Base-by-base conservation (phyloP, 1,140 invertebrate genomes). In the Nebria ingens region DNA sequence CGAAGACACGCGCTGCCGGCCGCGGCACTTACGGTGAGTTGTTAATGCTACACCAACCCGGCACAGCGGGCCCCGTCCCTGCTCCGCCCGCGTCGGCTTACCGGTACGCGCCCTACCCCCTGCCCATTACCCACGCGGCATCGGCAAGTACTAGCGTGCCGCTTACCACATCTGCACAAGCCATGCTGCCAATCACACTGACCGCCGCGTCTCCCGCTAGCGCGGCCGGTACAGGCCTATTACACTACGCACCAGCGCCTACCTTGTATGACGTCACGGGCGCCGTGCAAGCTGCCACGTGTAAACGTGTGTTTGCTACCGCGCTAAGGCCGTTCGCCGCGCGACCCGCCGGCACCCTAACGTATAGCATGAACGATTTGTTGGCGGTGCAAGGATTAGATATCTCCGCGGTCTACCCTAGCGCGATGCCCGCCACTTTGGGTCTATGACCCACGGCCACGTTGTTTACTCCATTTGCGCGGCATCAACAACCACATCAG, bases 11-110 rank as follows among this genome's bases (percentile, higher is more conserved):
- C 72, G 89, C 89, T 64, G 88, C 89, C 62, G 89, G 89, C 64
- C 85, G 90, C 73, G 89, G 89, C 72, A 86, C 89, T 76, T 94
- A 93, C 83, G 90, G 91, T 94, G 89, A 93, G 90, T 92, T 90
- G 79, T 81, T 90, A 81, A 85, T 89, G 80, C 84, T 87, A 78
- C 81, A 81, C 74, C 25, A 4, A 4, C 73, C 74, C 70, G 75
- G 72, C 61, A 62, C 57, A 13, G 62, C 55, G 51, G 52, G 23
- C 52, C 56, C 74, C 66, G 69, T 69, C 64, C 66, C 61, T 69
- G 74, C 75, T 56, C 66, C 63, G 61, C 69, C 74, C 67, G 71
- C 72, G 65, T 75, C 77, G 68, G 79, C 77, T 68, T 79, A 82
- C 69, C 80, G 81, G 59, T 85, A 83, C 75, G 79, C 78, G 2